Evolutionary conservation across 2,888 invertebrate genomes (phyloP).

Genomic region (Parnassius smintheus): DNA sequence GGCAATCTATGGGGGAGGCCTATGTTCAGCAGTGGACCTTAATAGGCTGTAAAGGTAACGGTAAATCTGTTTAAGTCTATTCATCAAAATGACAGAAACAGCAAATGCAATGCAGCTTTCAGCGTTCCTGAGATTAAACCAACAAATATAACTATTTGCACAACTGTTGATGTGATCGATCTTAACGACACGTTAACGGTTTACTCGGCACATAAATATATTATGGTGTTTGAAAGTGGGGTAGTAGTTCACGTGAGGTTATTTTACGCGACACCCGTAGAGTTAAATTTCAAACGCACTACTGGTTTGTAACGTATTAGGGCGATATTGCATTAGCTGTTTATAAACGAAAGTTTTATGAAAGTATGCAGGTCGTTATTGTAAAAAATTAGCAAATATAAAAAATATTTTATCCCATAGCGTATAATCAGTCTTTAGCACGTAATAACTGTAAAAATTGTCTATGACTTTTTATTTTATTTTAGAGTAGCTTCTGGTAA

Average conservation of each 20-base stretch:
- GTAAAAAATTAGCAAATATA: too few species aligned
- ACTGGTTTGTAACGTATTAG: conserved; percentile 29
- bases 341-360: conserved; percentile 3
- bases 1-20: too few species aligned
- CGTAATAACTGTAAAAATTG: too few species aligned
- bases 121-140: conserved; percentile 61
- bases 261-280: conserved; percentile 62
- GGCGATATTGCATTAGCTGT: conserved; percentile 23
- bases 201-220: conserved; percentile 70
- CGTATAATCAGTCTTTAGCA: too few species aligned
- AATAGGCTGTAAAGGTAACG: too few species aligned
- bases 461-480: too few species aligned
- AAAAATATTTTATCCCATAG: too few species aligned
- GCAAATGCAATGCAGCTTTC: conserved; percentile 57
- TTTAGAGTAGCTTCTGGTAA: conserved; percentile 11
- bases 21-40: too few species aligned
- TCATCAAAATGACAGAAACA: conserved; percentile 55
- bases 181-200: conserved; percentile 72
- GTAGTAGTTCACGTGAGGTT: conserved; percentile 66
- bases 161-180: conserved; percentile 71
- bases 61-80: conserved; percentile 39
- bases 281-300: conserved; percentile 57
- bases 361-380: not conserved
- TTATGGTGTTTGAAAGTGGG: conserved; percentile 63
- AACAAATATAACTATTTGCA: conserved; percentile 69